A percentile compares a stretch with the other conserved stretches of the same genome.
These are phyloP conservation scores for Drosophila neotestacea DNA, from an alignment of 2,888 invertebrate genomes.

Conservation along the genomic window DNA sequence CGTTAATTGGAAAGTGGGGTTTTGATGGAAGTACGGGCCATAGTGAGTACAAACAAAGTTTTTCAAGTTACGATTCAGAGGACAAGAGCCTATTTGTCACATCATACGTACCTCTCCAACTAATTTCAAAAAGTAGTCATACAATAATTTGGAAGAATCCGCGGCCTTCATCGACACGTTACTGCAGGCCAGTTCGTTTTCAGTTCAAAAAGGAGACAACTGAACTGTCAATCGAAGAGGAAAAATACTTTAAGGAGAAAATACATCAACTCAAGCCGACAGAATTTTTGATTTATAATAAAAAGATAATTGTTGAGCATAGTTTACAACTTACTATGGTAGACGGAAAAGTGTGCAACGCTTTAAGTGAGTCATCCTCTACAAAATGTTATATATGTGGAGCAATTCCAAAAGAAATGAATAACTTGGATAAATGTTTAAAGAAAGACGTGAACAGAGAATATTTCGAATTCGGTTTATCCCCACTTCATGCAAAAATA, in stretches of 20 bases:
- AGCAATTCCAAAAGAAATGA: too few species aligned
- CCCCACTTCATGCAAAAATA: constrained; percentile 1
- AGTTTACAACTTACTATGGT: constrained; percentile 7
- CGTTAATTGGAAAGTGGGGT: background rate
- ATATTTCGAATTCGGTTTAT: too few species aligned
- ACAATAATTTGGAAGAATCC: background rate
- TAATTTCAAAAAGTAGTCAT: background rate
- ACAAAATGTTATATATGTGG: too few species aligned
- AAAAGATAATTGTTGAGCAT: constrained; percentile 1
- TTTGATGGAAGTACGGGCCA: constrained; percentile 1
- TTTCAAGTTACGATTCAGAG: background rate
- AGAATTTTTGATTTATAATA: too few species aligned
- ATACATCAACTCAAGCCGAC: background rate
- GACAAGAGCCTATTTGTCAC: background rate
- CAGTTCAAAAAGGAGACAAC: too few species aligned
- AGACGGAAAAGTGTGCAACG: constrained; percentile 13
- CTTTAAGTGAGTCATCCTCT: too few species aligned
- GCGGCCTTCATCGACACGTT: too few species aligned
- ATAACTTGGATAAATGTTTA: too few species aligned
- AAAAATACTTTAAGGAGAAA: background rate
- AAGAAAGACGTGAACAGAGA: too few species aligned
- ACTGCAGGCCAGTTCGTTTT: too few species aligned
- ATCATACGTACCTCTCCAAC: constrained; percentile 1
- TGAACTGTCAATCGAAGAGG: background rate
- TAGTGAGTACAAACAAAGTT: background rate